phyloP scores from a whole-genome alignment of 2,888 invertebrate species.

The Hemithea aestivaria region DNA sequence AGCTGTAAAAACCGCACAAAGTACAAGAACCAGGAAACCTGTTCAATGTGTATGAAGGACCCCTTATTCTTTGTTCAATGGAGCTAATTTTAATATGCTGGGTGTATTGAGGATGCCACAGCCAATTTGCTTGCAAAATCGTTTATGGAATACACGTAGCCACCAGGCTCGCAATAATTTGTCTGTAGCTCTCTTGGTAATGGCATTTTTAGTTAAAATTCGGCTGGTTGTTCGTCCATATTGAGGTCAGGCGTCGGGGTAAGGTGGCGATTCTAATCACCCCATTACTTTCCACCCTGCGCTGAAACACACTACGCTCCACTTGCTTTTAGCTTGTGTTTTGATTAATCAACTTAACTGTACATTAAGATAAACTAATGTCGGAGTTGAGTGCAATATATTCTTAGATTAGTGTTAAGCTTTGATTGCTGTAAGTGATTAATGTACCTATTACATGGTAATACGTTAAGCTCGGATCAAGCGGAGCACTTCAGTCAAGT shows the following conservation, averaged over 20 bases:
- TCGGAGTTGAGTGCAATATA: too few species aligned
- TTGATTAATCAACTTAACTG: constrained; percentile 5
- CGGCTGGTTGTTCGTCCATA: constrained; percentile 36
- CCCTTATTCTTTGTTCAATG: too few species aligned
- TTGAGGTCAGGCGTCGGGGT: constrained; percentile 34
- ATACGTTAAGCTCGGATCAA: too few species aligned
- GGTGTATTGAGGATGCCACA: not conserved
- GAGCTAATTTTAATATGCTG: too few species aligned
- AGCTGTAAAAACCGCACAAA: too few species aligned
- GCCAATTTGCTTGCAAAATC: constrained; percentile 21
- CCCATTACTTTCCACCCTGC: constrained; percentile 15
- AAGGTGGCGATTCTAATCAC: constrained; percentile 14
- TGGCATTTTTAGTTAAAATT: constrained; percentile 43
- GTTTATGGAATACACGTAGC: constrained; percentile 28
- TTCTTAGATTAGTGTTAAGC: too few species aligned
- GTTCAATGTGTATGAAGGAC: too few species aligned
- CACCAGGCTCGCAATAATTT: constrained; percentile 19
- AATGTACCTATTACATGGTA: too few species aligned
- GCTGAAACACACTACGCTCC: constrained; percentile 6
- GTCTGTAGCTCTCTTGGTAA: constrained; percentile 29
- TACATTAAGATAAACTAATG: too few species aligned
- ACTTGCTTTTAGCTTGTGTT: constrained; percentile 11
- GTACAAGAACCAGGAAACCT: too few species aligned
- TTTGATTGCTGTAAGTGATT: too few species aligned
- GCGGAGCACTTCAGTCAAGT: too few species aligned